phyloP scores from a whole-genome alignment of 2,797 vertebrate species.

The Catamblyrhynchus diadema region DNA sequence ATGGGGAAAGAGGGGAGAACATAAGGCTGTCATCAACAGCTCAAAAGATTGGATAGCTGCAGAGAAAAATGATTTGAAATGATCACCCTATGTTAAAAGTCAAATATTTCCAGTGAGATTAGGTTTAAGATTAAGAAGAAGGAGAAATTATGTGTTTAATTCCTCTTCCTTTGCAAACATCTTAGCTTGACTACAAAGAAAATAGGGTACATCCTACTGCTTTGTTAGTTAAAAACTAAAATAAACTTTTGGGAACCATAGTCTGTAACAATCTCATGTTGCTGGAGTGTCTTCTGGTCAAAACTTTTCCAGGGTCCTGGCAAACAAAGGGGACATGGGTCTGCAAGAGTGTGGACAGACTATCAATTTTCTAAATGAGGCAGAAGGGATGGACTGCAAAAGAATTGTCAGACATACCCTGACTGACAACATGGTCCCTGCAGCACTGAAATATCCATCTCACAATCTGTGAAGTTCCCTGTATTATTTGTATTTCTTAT shows the following conservation, averaged over 20 bases:
- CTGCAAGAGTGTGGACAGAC: not conserved
- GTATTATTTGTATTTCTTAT: not conserved
- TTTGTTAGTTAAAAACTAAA: not conserved
- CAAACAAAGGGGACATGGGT: rapidly evolving
- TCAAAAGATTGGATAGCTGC: not conserved
- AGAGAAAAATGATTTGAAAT: not conserved
- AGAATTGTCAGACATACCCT: not conserved
- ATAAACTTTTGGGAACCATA: not conserved
- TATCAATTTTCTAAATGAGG: not conserved
- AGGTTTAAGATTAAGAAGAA: not conserved
- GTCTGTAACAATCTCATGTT: not conserved
- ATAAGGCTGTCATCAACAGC: not conserved
- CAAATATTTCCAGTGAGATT: not conserved
- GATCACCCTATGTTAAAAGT: not conserved
- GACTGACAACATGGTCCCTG: rapidly evolving
- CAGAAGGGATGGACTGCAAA: not conserved
- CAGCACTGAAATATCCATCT: not conserved
- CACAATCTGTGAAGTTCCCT: not conserved
- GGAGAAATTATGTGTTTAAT: not conserved
- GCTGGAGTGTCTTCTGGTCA: not conserved
- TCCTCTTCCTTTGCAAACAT: not conserved
- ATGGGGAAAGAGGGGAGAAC: not conserved
- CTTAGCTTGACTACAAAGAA: not conserved
- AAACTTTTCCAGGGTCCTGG: not conserved
- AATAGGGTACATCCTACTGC: rapidly evolving